Evolutionary conservation across 2,888 invertebrate genomes (phyloP).

Genomic region (Siphlonurus alternatus): DNA sequence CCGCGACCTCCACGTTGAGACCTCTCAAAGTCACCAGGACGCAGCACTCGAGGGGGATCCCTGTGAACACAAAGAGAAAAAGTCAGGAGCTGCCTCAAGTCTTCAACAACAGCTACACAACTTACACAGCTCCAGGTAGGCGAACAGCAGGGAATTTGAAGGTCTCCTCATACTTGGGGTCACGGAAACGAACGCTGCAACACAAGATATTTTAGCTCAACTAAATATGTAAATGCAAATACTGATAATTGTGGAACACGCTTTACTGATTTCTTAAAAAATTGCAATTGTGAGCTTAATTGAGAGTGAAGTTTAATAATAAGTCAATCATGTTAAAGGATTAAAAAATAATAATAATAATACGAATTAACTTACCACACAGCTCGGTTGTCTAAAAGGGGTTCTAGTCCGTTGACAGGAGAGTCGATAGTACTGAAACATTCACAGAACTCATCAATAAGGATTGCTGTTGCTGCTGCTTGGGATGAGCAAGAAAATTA

Average conservation of each 20-base stretch:
- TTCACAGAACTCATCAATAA: slow-evolving; percentile 9
- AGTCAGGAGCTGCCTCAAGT: not conserved
- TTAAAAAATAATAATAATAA: not conserved
- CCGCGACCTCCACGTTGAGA: slow-evolving; percentile 31
- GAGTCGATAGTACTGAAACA: slow-evolving; percentile 40
- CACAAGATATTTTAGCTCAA: slow-evolving; percentile 15
- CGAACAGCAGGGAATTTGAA: slow-evolving; percentile 63
- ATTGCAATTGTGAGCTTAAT: too few species aligned
- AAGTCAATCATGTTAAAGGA: too few species aligned
- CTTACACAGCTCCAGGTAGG: slow-evolving; percentile 30
- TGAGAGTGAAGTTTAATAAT: too few species aligned
- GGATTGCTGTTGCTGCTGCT: not conserved
- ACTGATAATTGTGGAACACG: slow-evolving; percentile 3
- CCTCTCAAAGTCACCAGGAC: slow-evolving; percentile 53
- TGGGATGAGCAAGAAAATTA: too few species aligned
- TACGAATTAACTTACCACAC: slow-evolving; percentile 25
- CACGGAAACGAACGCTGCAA: slow-evolving; percentile 52
- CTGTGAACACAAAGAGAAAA: slow-evolving; percentile 21
- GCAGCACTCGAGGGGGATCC: slow-evolving; percentile 58
- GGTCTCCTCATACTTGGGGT: slow-evolving; percentile 57
- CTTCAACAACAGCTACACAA: slow-evolving; percentile 3
- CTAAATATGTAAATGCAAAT: too few species aligned
- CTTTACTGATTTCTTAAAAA: too few species aligned
- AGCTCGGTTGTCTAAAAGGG: slow-evolving; percentile 29
- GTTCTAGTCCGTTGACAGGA: slow-evolving; percentile 50